These are phyloP conservation scores for Sitta europaea DNA, from an alignment of 2,113 vertebrate genomes.

Conservation along the genomic window DNA sequence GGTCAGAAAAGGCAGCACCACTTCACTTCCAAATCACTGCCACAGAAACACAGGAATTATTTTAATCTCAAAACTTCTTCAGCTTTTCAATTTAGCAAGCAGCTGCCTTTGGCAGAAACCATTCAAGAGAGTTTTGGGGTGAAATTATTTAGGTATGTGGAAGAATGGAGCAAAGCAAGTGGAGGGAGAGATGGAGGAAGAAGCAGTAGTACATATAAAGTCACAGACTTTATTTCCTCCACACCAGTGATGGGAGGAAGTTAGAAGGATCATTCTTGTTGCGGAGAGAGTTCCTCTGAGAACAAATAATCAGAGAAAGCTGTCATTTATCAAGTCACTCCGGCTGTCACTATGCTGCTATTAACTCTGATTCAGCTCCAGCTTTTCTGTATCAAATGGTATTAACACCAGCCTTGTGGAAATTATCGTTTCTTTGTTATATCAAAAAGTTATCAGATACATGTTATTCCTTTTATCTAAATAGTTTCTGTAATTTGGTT, in stretches of 20 bases:
- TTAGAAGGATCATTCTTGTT: not conserved
- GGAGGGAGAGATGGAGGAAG: not conserved
- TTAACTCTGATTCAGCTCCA: not conserved
- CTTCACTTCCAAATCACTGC: not conserved
- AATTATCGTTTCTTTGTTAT: not conserved
- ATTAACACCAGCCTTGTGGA: not conserved
- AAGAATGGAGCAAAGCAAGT: not conserved
- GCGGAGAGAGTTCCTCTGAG: not conserved
- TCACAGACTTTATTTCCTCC: not conserved
- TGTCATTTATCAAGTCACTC: not conserved
- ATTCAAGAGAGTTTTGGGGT: not conserved
- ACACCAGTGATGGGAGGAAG: accelerated
- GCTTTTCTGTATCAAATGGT: not conserved
- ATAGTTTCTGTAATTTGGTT: not conserved
- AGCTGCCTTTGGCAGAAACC: not conserved
- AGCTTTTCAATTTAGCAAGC: not conserved
- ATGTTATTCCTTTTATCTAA: not conserved
- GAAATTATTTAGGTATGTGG: not conserved
- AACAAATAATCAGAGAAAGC: not conserved
- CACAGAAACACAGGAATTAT: not conserved
- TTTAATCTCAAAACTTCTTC: not conserved
- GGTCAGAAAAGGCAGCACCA: not conserved
- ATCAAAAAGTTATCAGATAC: not conserved
- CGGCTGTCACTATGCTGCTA: not conserved
- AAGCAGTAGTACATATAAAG: not conserved